Base-by-base conservation (phyloP, 1,140 invertebrate genomes). In the Coenobita brevimanus region DNA sequence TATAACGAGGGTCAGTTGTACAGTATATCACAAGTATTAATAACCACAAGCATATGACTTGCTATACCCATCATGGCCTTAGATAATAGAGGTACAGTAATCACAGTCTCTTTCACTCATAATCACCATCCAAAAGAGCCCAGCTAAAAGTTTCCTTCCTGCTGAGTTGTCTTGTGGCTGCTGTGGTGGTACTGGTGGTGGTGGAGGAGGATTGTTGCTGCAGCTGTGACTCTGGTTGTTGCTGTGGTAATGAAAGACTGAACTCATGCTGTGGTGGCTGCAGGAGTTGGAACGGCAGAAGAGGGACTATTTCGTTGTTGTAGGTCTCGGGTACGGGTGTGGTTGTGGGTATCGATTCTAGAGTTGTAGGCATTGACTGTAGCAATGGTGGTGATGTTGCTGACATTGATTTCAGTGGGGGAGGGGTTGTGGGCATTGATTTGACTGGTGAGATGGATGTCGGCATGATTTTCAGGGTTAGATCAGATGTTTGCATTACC, bases 91-190 rank as follows among this genome's bases (percentile, higher is more conserved):
- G 46, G 46, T 50, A 50, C 6, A 50, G 17, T 17, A 76, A 17
- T n/a, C 38, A 36, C 8, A 41, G n/a, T 76, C 13, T 78, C 43
- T 21, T 46, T 1, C 15, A 76, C 8, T 82, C 27, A 24, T 64
- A 82, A 27, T 6, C 41, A 27, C 30, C 17, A 50, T 88, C 71
- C 38, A 33, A 21, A 57, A 89, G 64, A 62, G 88, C 88, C 88
- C 88, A 89, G 27, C 88, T 89, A 33, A 89, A 89, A 30, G 81
- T 84, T 75, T 89, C 88, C 43, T 89, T 85, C 50, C 88, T 80
- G 38, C 78, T 83, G 41, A 89, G 82, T 27, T 67, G 38, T 13
- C 50, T 24, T 43, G 46, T 27, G 24, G 57, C 1, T 4, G 64
- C 75, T 30, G 33, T 57, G 30, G 50, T 83, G 1, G 64, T 43